Evolutionary conservation across 2,113 vertebrate genomes (phyloP).

Genomic region (Martes martes): DNA sequence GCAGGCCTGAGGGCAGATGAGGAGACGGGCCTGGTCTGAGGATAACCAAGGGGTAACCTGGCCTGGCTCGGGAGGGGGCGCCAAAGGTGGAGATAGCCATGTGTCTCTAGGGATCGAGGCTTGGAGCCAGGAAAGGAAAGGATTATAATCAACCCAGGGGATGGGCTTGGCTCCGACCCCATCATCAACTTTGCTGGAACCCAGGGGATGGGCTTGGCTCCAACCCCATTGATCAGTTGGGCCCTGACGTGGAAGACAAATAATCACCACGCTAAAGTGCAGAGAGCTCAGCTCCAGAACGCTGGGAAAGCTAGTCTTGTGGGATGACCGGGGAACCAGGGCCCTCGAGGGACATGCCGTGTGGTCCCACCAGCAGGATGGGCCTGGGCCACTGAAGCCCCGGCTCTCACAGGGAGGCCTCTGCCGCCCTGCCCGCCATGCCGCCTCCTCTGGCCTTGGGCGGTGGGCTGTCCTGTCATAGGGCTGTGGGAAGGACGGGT

Average conservation of each 20-base stretch:
- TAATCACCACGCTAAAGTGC: fast-evolving
- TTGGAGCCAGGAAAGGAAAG: neutral
- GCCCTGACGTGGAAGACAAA: neutral
- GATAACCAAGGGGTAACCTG: neutral
- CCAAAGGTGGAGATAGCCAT: too few relatives aligned
- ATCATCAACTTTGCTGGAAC: neutral
- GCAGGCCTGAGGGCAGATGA: neutral
- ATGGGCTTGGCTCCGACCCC: neutral
- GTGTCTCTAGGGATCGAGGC: neutral
- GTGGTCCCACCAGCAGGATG: neutral
- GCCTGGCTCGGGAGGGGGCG: neutral
- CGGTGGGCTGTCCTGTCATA: fast-evolving
- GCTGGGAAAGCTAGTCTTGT: neutral
- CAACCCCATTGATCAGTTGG: fast-evolving
- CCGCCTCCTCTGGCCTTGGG: neutral
- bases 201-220: neutral
- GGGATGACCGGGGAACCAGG: fast-evolving
- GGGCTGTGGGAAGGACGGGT: neutral
- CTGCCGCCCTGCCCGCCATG: neutral
- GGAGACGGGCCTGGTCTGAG: neutral
- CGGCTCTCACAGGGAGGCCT: neutral
- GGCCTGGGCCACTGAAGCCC: neutral
- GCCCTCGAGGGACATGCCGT: fast-evolving
- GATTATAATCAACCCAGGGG: neutral
- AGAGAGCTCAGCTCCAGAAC: neutral